A percentile compares a stretch with the other conserved stretches of the same genome.
phyloP scores from a whole-genome alignment of 2,888 invertebrate genomes.

The Parnassius mnemosyne region DNA sequence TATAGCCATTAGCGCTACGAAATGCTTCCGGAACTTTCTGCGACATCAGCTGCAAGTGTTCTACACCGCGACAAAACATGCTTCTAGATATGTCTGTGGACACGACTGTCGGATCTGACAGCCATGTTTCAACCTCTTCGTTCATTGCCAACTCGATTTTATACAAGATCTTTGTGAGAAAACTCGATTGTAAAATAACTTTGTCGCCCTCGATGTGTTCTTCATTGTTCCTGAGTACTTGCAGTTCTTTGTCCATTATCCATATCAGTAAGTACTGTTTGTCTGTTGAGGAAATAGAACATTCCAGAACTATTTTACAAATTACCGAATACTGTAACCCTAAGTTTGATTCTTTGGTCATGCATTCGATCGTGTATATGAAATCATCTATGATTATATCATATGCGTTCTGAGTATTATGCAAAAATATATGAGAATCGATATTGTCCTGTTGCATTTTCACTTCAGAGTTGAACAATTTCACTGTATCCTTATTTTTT shows the following conservation, averaged over 20 bases:
- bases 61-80: conserved; percentile 78
- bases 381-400: conserved; percentile 71
- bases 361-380: conserved; percentile 72
- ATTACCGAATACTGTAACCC: conserved; percentile 74
- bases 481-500: conserved; percentile 61
- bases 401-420: conserved; percentile 40
- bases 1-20: conserved; percentile 78
- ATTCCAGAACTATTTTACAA: conserved; percentile 79
- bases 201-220: conserved; percentile 47
- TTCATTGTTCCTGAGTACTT: conserved; percentile 62
- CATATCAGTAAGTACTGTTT: conserved; percentile 80
- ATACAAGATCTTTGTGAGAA: conserved; percentile 80
- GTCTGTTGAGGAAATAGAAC: conserved; percentile 58
- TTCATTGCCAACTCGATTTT: conserved; percentile 68
- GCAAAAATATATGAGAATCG: conserved; percentile 49
- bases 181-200: conserved; percentile 62
- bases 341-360: conserved; percentile 71
- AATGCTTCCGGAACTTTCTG: conserved; percentile 77
- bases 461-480: conserved; percentile 81
- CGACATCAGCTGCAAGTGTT: conserved; percentile 79
- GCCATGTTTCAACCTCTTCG: conserved; percentile 74
- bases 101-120: conserved; percentile 74
- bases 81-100: conserved; percentile 78
- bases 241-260: conserved; percentile 82
- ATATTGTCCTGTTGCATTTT: conserved; percentile 53